Percentiles rank a stretch among this genome's conserved stretches.
Evolutionary conservation across 1,140 invertebrate species (phyloP).

Genomic region (Drosophila leontia): DNA sequence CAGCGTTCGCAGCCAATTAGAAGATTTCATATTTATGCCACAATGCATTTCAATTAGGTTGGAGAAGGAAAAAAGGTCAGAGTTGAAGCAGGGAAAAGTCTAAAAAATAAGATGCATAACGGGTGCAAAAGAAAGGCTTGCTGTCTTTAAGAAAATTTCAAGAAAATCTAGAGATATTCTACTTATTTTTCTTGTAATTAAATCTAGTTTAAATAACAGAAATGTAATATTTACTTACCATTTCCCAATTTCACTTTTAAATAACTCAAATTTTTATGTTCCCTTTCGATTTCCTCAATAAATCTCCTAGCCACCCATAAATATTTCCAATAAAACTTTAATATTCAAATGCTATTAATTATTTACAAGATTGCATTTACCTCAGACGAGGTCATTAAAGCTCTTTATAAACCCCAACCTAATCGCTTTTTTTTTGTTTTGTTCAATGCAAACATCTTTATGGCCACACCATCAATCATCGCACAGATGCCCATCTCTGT

Average conservation of each 20-base stretch:
- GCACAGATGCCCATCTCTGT: constrained; percentile 31
- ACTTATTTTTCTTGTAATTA: too few species aligned
- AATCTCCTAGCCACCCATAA: neutral
- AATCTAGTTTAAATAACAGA: neutral
- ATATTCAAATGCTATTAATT: constrained; percentile 3
- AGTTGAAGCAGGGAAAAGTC: constrained; percentile 9
- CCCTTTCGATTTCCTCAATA: too few species aligned
- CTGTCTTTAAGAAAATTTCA: too few species aligned
- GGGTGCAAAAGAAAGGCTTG: neutral
- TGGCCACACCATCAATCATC: constrained; percentile 41
- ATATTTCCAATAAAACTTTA: constrained; percentile 6
- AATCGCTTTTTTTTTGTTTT: neutral
- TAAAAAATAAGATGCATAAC: too few species aligned
- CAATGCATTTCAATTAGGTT: constrained; percentile 71
- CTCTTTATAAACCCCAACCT: neutral
- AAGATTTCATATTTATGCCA: constrained; percentile 76
- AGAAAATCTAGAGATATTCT: too few species aligned
- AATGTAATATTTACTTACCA: neutral
- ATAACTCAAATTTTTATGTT: neutral
- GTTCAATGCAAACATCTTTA: constrained; percentile 40
- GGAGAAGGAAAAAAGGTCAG: constrained; percentile 21
- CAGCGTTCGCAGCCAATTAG: constrained; percentile 67
- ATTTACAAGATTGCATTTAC: constrained; percentile 12
- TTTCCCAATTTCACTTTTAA: neutral
- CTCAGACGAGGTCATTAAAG: constrained; percentile 17